Base-by-base conservation (phyloP, 2,797 vertebrate genomes). In the Mus minutoides region DNA sequence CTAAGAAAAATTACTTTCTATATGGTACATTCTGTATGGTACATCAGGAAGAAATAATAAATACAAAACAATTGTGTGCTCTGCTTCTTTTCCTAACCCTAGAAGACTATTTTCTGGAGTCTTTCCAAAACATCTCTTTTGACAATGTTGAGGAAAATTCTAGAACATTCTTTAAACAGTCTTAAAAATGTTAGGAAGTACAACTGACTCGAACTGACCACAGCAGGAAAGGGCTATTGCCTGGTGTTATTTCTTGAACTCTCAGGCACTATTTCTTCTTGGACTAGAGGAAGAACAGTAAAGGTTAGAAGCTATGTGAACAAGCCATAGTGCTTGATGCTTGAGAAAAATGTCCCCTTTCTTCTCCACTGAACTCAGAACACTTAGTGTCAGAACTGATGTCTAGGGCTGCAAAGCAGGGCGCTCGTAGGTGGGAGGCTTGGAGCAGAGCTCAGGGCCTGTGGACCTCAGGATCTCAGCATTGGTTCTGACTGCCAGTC, bases 101-200 rank as follows among this genome's bases (percentile, higher is more conserved):
- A 34, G 69, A 29, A 78, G n/a, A 92, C 69, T 78, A 24, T 90
- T 92, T 95, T 84, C 89, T 95, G 60, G 17, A 56, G 11, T 88
- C 88, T n/a, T 96, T 85, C 49, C 82, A 88, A 92, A 95, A 95
- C 56, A 85, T 46, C 52, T 93, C 49, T 82, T 88, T 85, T 88
- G 87, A 71, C 46, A 88, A 91, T 16, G 22, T 94, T 87, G 58
- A 97, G 83, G 91, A 71, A 84, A 76, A 88, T 69, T 78, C 86
- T 92, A 93, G 73, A 40, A 58, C 78, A 88, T 22, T 69, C 58
- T 93, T 88, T 94, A 67, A 93, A 76, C 82, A 82, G 37, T 76
- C n/a, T 21, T 64, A 94, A 67, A 95, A 93, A 91, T 86, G 92
- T 90, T 62, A 94, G 76, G 52, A 94, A 87, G 71, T 64, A 3